phyloP scores from a whole-genome alignment of 2,113 vertebrate species.

The Catharus bicknelli region DNA sequence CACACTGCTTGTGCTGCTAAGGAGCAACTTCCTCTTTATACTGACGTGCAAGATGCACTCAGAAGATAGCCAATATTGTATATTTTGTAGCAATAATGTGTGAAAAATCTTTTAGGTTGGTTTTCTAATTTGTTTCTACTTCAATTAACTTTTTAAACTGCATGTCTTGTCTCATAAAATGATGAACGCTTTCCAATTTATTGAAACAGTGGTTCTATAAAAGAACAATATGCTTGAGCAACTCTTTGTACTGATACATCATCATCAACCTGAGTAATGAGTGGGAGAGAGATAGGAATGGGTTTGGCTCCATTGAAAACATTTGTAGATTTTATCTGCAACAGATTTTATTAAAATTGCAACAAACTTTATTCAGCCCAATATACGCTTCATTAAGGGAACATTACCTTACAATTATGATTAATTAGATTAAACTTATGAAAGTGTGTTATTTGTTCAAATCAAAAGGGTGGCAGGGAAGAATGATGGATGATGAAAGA shows the following conservation, averaged over 20 bases:
- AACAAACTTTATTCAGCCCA: slow-evolving; percentile 89
- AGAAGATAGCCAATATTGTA: not conserved
- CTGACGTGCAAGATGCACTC: not conserved
- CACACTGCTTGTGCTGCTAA: not conserved
- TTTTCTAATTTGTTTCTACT: slow-evolving; percentile 52
- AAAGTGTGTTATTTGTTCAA: slow-evolving; percentile 89
- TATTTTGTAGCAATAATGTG: not conserved
- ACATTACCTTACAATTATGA: slow-evolving; percentile 94
- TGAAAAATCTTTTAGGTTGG: slow-evolving; percentile 27
- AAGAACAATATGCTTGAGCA: slow-evolving; percentile 70
- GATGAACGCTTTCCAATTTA: slow-evolving; percentile 86
- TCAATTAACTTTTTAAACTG: slow-evolving; percentile 68
- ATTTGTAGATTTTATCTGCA: slow-evolving; percentile 79
- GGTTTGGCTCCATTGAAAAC: slow-evolving; percentile 60
- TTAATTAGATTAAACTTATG: slow-evolving; percentile 98
- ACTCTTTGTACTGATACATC: slow-evolving; percentile 57
- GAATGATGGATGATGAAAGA: slow-evolving; percentile 94
- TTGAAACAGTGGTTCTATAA: slow-evolving; percentile 76
- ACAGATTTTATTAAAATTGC: slow-evolving; percentile 84
- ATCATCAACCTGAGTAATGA: slow-evolving; percentile 60
- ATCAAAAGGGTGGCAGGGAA: slow-evolving; percentile 80
- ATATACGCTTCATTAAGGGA: slow-evolving; percentile 93
- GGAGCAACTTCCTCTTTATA: not conserved
- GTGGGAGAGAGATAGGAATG: slow-evolving; percentile 45
- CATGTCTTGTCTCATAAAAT: slow-evolving; percentile 63